These are phyloP conservation scores for Agonopterix subpropinquella DNA, from an alignment of 2,888 invertebrate genomes.

Conservation along the genomic window DNA sequence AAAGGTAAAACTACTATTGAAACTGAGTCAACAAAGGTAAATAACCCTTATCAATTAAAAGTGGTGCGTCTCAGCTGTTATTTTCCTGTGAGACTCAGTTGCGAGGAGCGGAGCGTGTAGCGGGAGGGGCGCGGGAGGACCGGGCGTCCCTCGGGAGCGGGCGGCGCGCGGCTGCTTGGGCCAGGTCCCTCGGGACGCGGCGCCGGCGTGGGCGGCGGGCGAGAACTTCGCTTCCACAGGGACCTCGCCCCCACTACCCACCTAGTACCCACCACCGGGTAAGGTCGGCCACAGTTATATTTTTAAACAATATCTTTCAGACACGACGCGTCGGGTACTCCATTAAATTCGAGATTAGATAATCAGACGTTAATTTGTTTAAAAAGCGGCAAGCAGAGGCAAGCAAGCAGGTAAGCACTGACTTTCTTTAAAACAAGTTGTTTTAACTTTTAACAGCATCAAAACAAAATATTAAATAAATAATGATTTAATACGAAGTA, in stretches of 20 bases:
- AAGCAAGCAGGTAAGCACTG: too few relatives aligned
- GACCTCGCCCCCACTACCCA: slow-evolving; percentile 48
- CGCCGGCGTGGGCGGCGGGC: slow-evolving; percentile 61
- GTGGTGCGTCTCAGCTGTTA: slow-evolving; percentile 59
- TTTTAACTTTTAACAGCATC: too few relatives aligned
- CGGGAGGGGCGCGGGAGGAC: slow-evolving; percentile 25
- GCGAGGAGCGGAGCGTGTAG: slow-evolving; percentile 18
- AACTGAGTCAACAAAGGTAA: not conserved
- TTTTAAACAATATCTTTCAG: slow-evolving; percentile 48
- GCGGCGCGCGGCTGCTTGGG: slow-evolving; percentile 63
- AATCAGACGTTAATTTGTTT: too few relatives aligned
- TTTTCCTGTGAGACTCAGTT: slow-evolving; percentile 50
- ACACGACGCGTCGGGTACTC: slow-evolving; percentile 4
- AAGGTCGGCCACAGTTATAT: slow-evolving; percentile 56
- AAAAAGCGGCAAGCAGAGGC: too few relatives aligned
- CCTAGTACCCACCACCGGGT: slow-evolving; percentile 35
- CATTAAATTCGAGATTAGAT: slow-evolving; percentile 1
- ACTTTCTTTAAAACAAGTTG: too few relatives aligned
- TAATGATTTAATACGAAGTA: too few relatives aligned
- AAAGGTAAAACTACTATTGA: too few relatives aligned
- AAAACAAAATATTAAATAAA: too few relatives aligned
- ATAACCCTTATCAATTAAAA: slow-evolving; percentile 53
- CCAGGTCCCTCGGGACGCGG: slow-evolving; percentile 54
- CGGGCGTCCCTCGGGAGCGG: slow-evolving; percentile 56
- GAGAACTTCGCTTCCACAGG: slow-evolving; percentile 64